Conservation (phyloP, 64 coral and sea anemone genomes). For the Montipora capricornis region DNA sequence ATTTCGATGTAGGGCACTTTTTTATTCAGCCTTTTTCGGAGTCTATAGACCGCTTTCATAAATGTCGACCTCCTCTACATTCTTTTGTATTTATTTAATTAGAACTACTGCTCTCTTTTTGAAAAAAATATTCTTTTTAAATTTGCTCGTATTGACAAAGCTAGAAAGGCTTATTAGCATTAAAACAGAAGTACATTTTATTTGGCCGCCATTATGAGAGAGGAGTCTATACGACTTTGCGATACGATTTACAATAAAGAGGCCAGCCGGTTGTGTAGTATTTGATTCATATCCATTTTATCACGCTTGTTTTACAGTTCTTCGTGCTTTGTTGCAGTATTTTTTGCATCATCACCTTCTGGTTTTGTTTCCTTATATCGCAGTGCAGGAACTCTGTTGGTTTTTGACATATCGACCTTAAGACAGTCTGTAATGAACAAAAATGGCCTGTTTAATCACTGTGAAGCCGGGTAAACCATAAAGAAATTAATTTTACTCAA, state of each 20-base stretch:
- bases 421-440: slow-evolving; percentile 1
- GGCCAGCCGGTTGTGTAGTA: not conserved
- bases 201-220: too few species aligned
- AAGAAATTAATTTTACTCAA: too few species aligned
- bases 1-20: not conserved
- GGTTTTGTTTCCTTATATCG: not conserved
- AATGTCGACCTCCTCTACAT: not conserved
- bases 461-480: not conserved
- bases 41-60: too few species aligned
- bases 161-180: too few species aligned
- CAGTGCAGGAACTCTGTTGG: not conserved
- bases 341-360: not conserved
- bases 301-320: not conserved
- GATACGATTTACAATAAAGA: not conserved
- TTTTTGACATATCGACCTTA: slow-evolving; percentile 21
- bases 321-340: not conserved
- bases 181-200: too few species aligned
- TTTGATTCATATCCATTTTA: not conserved
- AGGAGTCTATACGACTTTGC: not conserved
- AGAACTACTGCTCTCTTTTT: too few species aligned
- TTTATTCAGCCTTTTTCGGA: too few species aligned
- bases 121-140: too few species aligned
- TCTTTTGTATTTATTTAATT: too few species aligned
- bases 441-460: not conserved
- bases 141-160: too few species aligned